Conservation (phyloP, 2,113 vertebrate genomes). For the Nipponia nippon region DNA sequence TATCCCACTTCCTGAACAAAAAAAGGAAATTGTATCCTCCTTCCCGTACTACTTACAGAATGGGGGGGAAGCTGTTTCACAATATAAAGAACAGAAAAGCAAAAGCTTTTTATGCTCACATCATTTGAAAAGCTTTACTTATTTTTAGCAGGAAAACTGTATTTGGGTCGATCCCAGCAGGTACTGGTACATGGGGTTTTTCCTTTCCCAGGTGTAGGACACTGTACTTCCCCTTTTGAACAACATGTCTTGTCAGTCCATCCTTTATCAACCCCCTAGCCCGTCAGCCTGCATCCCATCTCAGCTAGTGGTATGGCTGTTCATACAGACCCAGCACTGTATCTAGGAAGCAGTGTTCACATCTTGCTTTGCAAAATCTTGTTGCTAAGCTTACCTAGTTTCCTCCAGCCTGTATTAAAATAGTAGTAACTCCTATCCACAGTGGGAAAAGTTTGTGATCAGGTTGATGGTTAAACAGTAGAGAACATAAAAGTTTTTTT, state of each 20-base stretch:
- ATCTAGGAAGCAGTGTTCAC: background rate
- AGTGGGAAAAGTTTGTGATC: background rate
- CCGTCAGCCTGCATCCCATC: rapidly evolving
- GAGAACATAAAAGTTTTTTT: background rate
- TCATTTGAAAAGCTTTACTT: background rate
- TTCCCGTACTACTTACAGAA: background rate
- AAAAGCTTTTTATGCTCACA: background rate
- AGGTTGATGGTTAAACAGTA: background rate
- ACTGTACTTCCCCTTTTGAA: background rate
- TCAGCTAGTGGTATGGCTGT: background rate
- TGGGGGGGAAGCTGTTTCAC: background rate
- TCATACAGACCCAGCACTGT: background rate
- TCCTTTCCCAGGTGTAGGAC: background rate
- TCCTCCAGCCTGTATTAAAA: background rate
- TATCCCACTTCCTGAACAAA: background rate
- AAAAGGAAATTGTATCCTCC: background rate
- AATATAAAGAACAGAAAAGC: background rate
- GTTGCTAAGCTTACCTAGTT: background rate
- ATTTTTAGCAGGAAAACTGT: background rate
- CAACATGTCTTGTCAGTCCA: background rate
- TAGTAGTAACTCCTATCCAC: background rate
- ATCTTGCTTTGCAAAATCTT: background rate
- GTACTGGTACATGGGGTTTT: background rate
- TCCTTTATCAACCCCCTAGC: background rate
- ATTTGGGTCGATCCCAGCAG: background rate